These are phyloP conservation scores for Platorchestia sp. DNA, from an alignment of 1,140 invertebrate genomes.

Conservation along the genomic window DNA sequence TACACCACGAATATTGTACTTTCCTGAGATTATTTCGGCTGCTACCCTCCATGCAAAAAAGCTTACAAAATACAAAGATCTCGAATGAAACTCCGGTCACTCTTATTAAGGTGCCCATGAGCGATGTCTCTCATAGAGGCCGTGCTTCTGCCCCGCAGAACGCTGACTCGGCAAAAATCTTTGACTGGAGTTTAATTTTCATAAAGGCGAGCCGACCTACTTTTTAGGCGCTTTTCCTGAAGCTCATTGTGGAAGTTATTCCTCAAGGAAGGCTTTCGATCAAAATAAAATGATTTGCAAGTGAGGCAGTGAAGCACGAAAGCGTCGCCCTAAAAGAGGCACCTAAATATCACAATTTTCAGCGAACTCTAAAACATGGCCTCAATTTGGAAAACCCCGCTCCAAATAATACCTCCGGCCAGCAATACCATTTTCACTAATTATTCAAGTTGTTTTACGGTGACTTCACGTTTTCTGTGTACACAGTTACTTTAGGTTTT, in stretches of 20 bases:
- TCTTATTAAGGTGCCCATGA: neutral
- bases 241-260: neutral
- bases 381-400: neutral
- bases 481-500: too few species aligned
- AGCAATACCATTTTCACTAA: too few species aligned
- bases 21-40: too few species aligned
- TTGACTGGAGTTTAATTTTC: neutral
- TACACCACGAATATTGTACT: too few species aligned
- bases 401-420: neutral
- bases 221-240: neutral
- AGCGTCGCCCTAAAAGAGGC: neutral
- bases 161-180: neutral
- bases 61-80: neutral
- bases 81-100: neutral
- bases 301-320: neutral
- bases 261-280: neutral
- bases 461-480: too few species aligned
- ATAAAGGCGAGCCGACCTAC: neutral
- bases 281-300: slow-evolving; percentile 10
- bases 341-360: neutral
- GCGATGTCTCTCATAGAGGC: neutral
- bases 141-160: neutral
- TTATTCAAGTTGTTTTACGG: too few species aligned
- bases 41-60: too few species aligned
- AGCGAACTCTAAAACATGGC: neutral